Evolutionary conservation across 2,113 vertebrate species (phyloP), one percentile per base, ranked within the genome.

Genomic region (Poeciliopsis retropinna): DNA sequence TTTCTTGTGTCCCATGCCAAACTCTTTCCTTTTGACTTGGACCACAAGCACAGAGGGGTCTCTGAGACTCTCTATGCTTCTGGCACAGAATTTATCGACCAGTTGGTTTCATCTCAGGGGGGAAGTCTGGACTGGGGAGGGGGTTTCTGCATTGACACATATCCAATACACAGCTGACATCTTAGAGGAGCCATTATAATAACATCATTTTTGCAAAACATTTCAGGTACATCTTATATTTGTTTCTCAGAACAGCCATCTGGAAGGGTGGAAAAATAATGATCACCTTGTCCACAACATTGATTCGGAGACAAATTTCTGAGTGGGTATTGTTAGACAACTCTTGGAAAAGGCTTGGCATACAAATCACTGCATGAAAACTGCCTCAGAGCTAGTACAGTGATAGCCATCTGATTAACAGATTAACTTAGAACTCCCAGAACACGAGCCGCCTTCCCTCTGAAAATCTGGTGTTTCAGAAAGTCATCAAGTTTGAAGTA

Each of bases 81-180:
- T 92, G 93, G 92, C 93, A 91, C 57, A 73, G 31, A 80, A 84
- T 86, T 85, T 72, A 70, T 86, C 74, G 70, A 91, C 77, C 89
- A 89, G 88, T 90, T 91, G 90, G 89, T 91, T 79, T 86, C 66
- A 65, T 70, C 78, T 75, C 73, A 29, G 76, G 51, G 28, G 75
- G 85, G 85, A 71, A 70, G 79, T 79, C 77, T 85, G 66, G 39
- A 60, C 25, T 39, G 82, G 72, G n/a, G 70, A 62, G 75, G 72
- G 34, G 75, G 70, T 34, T 64, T 80, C 39, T 30, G 68, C 70
- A 85, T 76, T 89, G 91, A 86, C 85, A 89, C 74, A 76, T 73
- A 14, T 87, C 91, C 89, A 92, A 90, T 83, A 86, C 86, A 88
- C 88, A 91, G 87, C 87, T 91, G 89, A 93, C 81, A 85, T 88